Conservation (phyloP, 2,113 vertebrate genomes). For the Mormyrus iriodes region DNA sequence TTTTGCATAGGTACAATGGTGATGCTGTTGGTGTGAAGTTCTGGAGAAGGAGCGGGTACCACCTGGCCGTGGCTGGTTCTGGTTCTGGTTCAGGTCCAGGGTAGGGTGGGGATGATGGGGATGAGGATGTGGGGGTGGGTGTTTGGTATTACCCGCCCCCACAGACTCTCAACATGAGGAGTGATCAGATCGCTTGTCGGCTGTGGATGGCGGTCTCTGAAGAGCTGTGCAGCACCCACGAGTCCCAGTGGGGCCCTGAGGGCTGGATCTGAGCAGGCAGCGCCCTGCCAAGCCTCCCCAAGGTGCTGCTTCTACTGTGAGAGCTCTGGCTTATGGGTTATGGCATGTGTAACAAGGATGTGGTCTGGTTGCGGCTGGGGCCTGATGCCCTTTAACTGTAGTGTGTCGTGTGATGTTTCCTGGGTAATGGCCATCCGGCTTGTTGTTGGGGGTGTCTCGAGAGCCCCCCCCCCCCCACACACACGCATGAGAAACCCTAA, state of each 20-base stretch:
- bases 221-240: not conserved
- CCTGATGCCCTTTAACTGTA: not conserved
- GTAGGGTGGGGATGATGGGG: not conserved
- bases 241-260: not conserved
- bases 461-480: not conserved
- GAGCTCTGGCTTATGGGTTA: not conserved
- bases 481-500: not conserved
- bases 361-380: not conserved
- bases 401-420: not conserved
- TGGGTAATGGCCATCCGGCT: not conserved
- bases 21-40: not conserved
- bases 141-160: not conserved
- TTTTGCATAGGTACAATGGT: not conserved
- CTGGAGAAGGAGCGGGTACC: not conserved
- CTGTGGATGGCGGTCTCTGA: not conserved
- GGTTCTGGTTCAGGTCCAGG: not conserved
- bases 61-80: not conserved
- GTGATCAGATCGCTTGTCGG: not conserved
- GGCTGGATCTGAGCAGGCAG: not conserved
- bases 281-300: not conserved
- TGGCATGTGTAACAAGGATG: not conserved
- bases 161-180: not conserved
- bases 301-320: not conserved
- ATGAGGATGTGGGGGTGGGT: not conserved
- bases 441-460: not conserved